A percentile compares a stretch with the other conserved stretches of the same genome.
phyloP scores from a whole-genome alignment of 2,888 invertebrate species.

The Phaonia tiefii region DNA sequence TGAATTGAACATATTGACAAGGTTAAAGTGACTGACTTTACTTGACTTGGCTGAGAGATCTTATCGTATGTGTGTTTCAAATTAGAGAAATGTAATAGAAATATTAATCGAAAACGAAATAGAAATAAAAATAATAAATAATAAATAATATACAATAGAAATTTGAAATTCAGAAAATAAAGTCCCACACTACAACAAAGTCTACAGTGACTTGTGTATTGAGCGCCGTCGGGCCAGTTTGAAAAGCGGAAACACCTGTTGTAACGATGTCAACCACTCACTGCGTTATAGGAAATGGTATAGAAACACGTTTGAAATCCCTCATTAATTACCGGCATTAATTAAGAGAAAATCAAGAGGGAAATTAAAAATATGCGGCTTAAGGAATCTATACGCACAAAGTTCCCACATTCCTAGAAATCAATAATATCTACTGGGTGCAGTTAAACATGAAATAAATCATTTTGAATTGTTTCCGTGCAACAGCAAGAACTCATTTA shows the following conservation, averaged over 20 bases:
- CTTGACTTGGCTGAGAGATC: background rate
- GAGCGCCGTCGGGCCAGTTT: background rate
- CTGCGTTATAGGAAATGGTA: background rate
- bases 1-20: constrained; percentile 49
- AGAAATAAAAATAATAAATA: constrained; percentile 15
- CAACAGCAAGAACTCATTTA: no score
- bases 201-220: background rate
- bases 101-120: no score
- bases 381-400: no score
- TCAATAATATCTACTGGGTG: no score
- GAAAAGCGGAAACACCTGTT: constrained; percentile 18
- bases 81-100: constrained; percentile 56
- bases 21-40: constrained; percentile 36
- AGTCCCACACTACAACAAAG: no score
- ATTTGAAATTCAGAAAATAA: background rate
- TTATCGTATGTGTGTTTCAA: constrained; percentile 28
- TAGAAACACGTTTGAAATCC: constrained; percentile 8
- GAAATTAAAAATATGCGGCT: no score
- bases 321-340: background rate
- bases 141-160: background rate
- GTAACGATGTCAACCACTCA: no score
- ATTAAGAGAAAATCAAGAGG: no score
- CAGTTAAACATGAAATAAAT: no score
- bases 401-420: no score
- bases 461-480: no score